Base-by-base conservation (phyloP, 2,888 invertebrate species). In the Hypena proboscidalis region DNA sequence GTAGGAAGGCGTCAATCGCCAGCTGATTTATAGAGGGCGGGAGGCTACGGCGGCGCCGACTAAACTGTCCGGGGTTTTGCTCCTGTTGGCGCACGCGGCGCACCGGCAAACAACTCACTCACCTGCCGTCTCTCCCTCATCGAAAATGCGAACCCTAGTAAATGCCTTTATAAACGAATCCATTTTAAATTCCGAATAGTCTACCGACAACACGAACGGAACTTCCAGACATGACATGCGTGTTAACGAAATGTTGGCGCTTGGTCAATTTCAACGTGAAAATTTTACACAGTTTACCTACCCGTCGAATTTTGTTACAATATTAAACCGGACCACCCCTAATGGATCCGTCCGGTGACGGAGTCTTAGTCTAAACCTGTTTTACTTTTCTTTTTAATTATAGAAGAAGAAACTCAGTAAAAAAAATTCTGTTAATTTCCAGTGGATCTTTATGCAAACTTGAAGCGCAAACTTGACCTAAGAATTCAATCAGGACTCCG, bases 71-170 rank as follows among this genome's bases (percentile, higher is more conserved):
- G 67, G 76, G 77, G 80, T 88, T 88, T 88, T 86, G 83, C 85
- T 89, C 85, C 78, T 81, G 74, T 79, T 83, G 80, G 57, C 66
- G 70, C 63, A 70, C 69, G 66, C 71, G 73, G 67, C 72, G 76
- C 75, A 78, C 81, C 70, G 80, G 84, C 90, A 89, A 90, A 90
- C 90, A 90, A 89, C 88, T 90, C 90, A 90, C 87, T 90, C 89
- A 88, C 85, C 84, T 86, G 86, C 78, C 85, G 79, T 69, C 75
- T 76, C 82, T 77, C 75, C 80, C 85, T 86, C 84, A 85, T 87
- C 81, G 83, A 85, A 85, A 87, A 86, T 86, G 79, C 84, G 83
- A 83, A 77, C 81, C 79, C 78, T 75, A 76, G 80, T 82, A 85
- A 87, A 87, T 85, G 78, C 85, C 80, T 86, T 84, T 84, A 85